Base-by-base conservation (phyloP, 2,113 vertebrate genomes). In the Cynopterus brachyotis region DNA sequence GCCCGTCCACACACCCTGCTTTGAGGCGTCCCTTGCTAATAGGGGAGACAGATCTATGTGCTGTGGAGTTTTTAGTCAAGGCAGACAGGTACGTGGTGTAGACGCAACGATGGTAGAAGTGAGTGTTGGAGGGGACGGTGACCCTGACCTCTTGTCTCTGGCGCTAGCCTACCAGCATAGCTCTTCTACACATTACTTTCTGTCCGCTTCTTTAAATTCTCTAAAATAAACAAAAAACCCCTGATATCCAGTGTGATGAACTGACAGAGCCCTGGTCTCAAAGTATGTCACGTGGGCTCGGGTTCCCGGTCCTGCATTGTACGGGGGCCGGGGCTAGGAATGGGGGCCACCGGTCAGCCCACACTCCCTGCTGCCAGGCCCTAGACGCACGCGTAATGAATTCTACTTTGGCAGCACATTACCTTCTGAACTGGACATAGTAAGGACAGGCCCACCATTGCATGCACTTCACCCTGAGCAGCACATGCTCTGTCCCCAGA, bases 121-220 rank as follows among this genome's bases (percentile, higher is more conserved):
- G 45, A 81, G 24, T 37, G 57, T 70, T 11, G 0, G 47, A 59
- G 37, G 42, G 30, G 1, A 4, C 20, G 1, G 17, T 59, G 47
- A n/a, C 12, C n/a, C 30, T 26, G 19, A 67, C 28, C 59, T 35
- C 88, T 60, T 6, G 32, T 73, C 47, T 80, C 64, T 35, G 37
- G 26, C 45, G 37, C 80, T 55, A 26, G 17, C 45, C 95, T 85
- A 6, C 28, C 79, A 9, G 5, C 30, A 26, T 15, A 57, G 72
- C 30, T 40, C 60, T 42, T 73, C 47, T 53, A 9, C 57, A 32
- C 8, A 40, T 64, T 35, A 35, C 9, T 42, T 62, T 72, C 78
- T 67, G 40, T 70, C 30, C 6, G 2, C 84, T 85, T 95, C 69
- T 89, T 89, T 84, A 40, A 55, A 79, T 94, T 83, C 76, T 84